Conservation (phyloP, 2,888 invertebrate species). For the Dioctria rufipes region DNA sequence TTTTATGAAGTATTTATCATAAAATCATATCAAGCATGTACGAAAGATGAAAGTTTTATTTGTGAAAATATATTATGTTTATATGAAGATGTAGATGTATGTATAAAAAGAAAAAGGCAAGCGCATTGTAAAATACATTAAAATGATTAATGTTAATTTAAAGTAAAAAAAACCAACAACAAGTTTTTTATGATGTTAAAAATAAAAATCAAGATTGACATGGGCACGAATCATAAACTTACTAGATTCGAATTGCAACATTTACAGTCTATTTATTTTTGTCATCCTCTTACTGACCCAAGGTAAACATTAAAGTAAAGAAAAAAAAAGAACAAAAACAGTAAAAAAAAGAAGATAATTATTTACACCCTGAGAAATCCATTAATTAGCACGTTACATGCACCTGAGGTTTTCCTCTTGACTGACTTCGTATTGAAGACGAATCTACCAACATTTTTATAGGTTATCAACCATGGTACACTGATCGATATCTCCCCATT, state of each 20-base stretch:
- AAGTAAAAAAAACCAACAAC: no score
- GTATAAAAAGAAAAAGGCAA: no score
- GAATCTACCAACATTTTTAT: not conserved
- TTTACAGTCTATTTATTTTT: slow-evolving; percentile 35
- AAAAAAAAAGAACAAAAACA: no score
- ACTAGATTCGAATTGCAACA: slow-evolving; percentile 17
- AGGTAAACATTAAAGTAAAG: not conserved
- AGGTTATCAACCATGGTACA: not conserved
- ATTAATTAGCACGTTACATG: slow-evolving; percentile 36
- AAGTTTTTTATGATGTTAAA: no score
- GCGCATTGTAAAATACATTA: no score
- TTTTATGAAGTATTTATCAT: no score
- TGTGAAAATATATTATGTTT: no score
- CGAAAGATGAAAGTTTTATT: no score
- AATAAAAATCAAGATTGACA: not conserved
- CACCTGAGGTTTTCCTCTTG: slow-evolving; percentile 19
- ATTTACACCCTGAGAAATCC: slow-evolving; percentile 14
- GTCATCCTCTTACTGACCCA: slow-evolving; percentile 21
- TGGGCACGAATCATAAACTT: slow-evolving; percentile 18
- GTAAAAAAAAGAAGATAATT: not conserved
- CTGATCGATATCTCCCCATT: slow-evolving; percentile 20
- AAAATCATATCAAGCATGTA: no score
- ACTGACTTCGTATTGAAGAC: slow-evolving; percentile 18
- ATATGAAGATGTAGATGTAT: no score
- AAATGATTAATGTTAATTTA: no score